Base-by-base conservation (phyloP, 2,797 vertebrate genomes). In the Bradypodion ventrale region DNA sequence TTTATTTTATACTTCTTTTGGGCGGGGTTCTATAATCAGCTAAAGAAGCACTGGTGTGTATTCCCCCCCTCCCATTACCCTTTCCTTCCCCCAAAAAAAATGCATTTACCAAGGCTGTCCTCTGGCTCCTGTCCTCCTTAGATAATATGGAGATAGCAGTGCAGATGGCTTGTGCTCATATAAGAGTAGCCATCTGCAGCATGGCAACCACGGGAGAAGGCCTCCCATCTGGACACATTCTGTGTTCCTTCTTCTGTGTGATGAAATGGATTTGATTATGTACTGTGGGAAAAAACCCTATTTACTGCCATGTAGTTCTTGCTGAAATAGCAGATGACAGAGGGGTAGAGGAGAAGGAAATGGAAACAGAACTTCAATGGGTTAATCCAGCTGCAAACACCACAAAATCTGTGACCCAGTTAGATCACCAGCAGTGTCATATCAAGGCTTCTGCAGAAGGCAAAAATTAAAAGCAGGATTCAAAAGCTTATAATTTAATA, bases 181-280 rank as follows among this genome's bases (percentile, higher is more conserved):
- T 35, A 74, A 44, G 68, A 79, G 19, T 40, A 79, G 83, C 76
- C 83, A 84, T 79, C 70, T 79, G 76, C 69, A 79, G 83, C 59
- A 73, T 79, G 73, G 49, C 59, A 78, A 73, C 46, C 15, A 79
- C 74, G 76, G 83, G 69, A 79, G 83, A 63, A 62, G 76, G 40
- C 44, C 60, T 84, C 70, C 69, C 83, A 79, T 79, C 70, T 84
- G 77, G 77, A 73, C 62, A 49, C 60, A 76, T 63, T 40, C 46
- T 56, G 73, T 66, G 63, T 27, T 76, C 35, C 59, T 75, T 25
- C 35, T 76, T 59, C 40, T 68, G 19, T 76, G 49, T 59, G 29
- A 27, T 77, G 46, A 69, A 74, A 76, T 44, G 21, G 46, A 42
- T 59, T 21, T 44, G 46, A 76, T 68, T 19, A 83, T 68, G 35